Conservation (phyloP, 2,797 vertebrate genomes). For the Luscinia megarhynchos region DNA sequence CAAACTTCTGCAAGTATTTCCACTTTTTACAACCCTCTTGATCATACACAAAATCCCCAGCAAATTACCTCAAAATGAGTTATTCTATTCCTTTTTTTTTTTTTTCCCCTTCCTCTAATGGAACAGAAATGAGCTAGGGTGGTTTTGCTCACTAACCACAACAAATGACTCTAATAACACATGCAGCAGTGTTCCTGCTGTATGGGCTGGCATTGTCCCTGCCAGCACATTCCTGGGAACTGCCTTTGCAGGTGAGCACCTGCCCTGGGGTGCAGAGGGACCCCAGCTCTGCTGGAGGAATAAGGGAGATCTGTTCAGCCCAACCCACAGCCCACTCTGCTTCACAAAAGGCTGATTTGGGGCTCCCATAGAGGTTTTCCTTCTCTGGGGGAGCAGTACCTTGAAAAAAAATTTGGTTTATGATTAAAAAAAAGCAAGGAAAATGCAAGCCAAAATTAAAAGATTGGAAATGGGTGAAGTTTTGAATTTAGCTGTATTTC, state of each 20-base stretch:
- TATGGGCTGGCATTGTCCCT: not conserved
- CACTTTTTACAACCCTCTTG: not conserved
- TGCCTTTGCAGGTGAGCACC: not conserved
- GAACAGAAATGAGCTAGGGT: not conserved
- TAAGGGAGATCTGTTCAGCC: not conserved
- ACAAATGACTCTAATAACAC: not conserved
- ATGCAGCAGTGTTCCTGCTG: rapidly evolving
- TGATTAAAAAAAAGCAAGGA: not conserved
- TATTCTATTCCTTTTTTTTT: not conserved
- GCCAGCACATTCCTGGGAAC: not conserved
- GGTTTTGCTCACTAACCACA: slow-evolving; percentile 5
- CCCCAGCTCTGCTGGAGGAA: not conserved
- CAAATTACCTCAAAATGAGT: not conserved
- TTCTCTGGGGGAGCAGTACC: not conserved
- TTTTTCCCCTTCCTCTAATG: not conserved
- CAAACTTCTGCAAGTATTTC: not conserved
- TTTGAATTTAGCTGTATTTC: not conserved
- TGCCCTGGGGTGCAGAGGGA: not conserved
- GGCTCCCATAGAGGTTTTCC: not conserved
- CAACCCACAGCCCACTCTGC: not conserved
- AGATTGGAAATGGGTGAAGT: not conserved
- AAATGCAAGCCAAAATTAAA: not conserved
- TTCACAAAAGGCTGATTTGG: not conserved
- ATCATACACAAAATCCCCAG: not conserved
- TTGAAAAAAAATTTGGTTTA: rapidly evolving